Evolutionary conservation across 2,797 vertebrate genomes (phyloP).

Genomic region (Diceros bicornis): DNA sequence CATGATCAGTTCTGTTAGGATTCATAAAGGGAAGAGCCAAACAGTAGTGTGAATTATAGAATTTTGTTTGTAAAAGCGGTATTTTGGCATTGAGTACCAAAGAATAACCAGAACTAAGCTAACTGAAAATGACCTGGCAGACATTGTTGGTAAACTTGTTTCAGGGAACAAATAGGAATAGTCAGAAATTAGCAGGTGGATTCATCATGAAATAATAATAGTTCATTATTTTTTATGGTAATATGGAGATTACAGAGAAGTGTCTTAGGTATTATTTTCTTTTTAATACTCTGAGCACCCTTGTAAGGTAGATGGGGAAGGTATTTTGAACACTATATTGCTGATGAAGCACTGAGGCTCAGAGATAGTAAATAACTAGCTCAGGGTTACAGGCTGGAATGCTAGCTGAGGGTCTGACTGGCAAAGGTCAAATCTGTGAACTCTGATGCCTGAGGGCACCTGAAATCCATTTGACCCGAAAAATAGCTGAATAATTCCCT

Average conservation of each 20-base stretch:
- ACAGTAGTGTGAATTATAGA: background rate
- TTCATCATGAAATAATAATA: background rate
- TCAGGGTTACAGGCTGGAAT: background rate
- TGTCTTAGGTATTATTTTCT: constrained; percentile 35
- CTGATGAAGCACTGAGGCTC: background rate
- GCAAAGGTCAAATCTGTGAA: background rate
- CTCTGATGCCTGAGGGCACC: background rate
- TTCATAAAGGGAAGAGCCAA: background rate
- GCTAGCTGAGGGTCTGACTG: background rate
- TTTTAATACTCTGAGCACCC: background rate
- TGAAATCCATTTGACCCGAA: background rate
- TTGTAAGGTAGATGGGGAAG: background rate
- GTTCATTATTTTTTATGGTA: background rate
- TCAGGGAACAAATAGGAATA: background rate
- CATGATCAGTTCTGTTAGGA: background rate
- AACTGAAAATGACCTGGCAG: background rate
- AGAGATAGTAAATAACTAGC: background rate
- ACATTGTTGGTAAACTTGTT: background rate
- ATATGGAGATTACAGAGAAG: background rate
- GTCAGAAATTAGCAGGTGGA: background rate
- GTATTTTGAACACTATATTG: background rate
- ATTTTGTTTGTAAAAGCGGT: background rate
- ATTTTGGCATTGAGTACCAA: background rate
- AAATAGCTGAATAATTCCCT: constrained; percentile 4
- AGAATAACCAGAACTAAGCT: background rate